Conservation (phyloP, 2,888 invertebrate species). For the Yponomeuta plumbellus region DNA sequence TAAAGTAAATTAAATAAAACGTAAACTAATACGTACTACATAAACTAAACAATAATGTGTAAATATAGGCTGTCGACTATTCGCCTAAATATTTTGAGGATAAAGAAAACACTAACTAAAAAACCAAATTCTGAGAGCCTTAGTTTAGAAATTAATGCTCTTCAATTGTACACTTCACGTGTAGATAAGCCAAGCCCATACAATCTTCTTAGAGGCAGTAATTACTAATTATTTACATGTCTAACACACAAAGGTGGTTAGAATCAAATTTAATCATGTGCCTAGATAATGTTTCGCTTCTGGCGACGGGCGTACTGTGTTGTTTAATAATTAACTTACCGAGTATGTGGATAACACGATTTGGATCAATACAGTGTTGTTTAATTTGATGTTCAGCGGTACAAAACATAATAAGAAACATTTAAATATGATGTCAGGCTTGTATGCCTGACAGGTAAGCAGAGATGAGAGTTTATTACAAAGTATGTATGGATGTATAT, state of each 20-base stretch:
- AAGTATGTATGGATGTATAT: too few relatives aligned
- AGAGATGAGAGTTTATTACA: too few relatives aligned
- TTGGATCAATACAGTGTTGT: not conserved
- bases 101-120: too few relatives aligned
- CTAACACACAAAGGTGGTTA: constrained; percentile 6
- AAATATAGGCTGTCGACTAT: too few relatives aligned
- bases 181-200: not conserved
- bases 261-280: constrained; percentile 2
- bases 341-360: not conserved
- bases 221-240: constrained; percentile 9
- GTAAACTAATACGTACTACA: too few relatives aligned
- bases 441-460: too few relatives aligned
- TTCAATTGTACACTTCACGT: not conserved
- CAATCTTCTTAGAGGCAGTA: not conserved
- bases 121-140: too few relatives aligned
- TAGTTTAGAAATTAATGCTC: not conserved
- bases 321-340: not conserved
- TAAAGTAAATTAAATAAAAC: too few relatives aligned
- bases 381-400: not conserved
- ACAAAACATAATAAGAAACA: too few relatives aligned
- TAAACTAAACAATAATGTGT: too few relatives aligned
- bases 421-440: too few relatives aligned
- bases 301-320: not conserved
- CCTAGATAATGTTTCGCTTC: not conserved
- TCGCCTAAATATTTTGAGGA: too few relatives aligned